Percentiles rank a stretch among this genome's conserved stretches.
Evolutionary conservation across 2,113 vertebrate species (phyloP).

Genomic region (Megaleporinus macrocephalus): DNA sequence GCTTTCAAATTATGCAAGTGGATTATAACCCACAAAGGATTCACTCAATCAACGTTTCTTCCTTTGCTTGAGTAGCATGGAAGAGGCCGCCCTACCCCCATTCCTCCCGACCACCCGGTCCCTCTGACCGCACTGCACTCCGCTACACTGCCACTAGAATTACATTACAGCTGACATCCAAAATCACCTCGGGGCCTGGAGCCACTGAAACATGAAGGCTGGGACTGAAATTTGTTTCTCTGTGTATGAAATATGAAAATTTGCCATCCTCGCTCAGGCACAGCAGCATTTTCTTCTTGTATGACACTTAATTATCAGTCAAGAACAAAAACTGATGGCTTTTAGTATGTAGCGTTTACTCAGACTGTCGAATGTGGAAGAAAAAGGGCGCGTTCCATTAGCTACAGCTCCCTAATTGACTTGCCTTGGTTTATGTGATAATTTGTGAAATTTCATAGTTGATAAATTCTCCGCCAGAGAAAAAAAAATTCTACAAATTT

Average conservation of each 20-base stretch:
- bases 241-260: constrained; percentile 46
- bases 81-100: neutral
- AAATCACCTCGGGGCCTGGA: constrained; percentile 44
- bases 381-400: neutral
- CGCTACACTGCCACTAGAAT: constrained; percentile 36
- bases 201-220: constrained; percentile 58
- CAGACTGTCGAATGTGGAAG: neutral
- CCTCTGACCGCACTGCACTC: constrained; percentile 1
- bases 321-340: neutral
- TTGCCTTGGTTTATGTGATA: neutral
- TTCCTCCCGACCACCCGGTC: constrained; percentile 18
- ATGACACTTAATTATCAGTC: constrained; percentile 23
- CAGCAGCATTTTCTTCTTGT: neutral
- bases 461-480: neutral
- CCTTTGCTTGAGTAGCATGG: neutral
- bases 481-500: too few species aligned
- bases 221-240: constrained; percentile 45
- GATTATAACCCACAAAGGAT: constrained; percentile 48
- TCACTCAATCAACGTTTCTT: constrained; percentile 31
- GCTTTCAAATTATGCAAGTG: constrained; percentile 46
- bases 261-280: constrained; percentile 17
- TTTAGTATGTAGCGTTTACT: neutral
- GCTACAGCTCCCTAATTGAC: neutral
- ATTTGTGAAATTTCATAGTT: neutral
- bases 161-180: constrained; percentile 53